phyloP scores from a whole-genome alignment of 2,888 invertebrate species.

The Eupithecia subumbrata region DNA sequence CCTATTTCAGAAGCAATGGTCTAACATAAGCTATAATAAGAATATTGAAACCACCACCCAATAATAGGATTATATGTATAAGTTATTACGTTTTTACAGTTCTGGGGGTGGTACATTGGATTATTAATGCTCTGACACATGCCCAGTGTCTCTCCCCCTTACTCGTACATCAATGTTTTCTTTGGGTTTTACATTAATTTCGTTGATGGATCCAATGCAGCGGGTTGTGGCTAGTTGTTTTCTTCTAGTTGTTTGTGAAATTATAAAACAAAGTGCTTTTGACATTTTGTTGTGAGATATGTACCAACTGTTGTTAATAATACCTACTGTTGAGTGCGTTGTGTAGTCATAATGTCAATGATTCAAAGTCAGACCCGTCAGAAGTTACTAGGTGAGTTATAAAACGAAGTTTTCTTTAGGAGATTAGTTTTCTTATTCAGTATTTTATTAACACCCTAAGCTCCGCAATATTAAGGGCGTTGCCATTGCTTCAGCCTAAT shows the following conservation, averaged over 20 bases:
- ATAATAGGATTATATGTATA: slow-evolving; percentile 37
- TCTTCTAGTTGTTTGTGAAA: neutral
- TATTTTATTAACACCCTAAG: neutral
- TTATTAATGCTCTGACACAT: slow-evolving; percentile 42
- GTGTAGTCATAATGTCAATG: slow-evolving; percentile 16
- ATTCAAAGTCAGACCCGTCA: slow-evolving; percentile 17
- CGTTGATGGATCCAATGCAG: slow-evolving; percentile 13
- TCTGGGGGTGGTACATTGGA: slow-evolving; percentile 39
- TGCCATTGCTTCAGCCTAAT: neutral
- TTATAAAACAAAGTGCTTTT: neutral
- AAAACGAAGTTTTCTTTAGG: neutral
- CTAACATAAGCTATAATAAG: neutral
- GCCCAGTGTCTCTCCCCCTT: slow-evolving; percentile 38
- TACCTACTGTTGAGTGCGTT: neutral
- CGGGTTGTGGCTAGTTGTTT: neutral
- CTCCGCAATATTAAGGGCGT: neutral
- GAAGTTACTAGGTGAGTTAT: slow-evolving; percentile 26
- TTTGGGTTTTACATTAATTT: slow-evolving; percentile 41
- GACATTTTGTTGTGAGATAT: neutral
- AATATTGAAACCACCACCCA: slow-evolving; percentile 3
- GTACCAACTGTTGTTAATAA: no score
- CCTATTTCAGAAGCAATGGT: neutral
- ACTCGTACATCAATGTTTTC: slow-evolving; percentile 41
- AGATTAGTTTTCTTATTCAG: neutral
- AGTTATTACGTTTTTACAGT: slow-evolving; percentile 36